A percentile compares a stretch with the other conserved stretches of the same genome.
Evolutionary conservation across 2,888 invertebrate species (phyloP).

Genomic region (Xiphydria camelus): DNA sequence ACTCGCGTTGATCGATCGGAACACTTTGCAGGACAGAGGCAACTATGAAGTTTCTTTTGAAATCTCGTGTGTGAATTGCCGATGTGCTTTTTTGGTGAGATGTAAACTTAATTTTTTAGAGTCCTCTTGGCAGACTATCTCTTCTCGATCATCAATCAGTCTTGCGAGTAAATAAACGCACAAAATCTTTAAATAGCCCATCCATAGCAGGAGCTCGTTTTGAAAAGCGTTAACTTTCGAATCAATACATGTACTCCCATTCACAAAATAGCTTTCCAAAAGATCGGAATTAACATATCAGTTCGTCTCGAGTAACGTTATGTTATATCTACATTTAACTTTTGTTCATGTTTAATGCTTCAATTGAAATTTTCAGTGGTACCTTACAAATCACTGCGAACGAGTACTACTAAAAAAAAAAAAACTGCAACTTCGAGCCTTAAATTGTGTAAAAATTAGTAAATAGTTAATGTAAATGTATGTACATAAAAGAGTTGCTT

Average conservation of each 20-base stretch:
- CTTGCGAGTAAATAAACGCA: conserved; percentile 30
- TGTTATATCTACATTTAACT: no score
- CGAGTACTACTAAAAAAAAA: conserved; percentile 22
- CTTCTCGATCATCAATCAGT: conserved; percentile 23
- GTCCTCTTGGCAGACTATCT: conserved; percentile 23
- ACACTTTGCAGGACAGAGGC: no score
- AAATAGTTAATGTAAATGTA: conserved; percentile 36
- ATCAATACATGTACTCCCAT: no score
- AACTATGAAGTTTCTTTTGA: no score
- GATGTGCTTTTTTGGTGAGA: no score
- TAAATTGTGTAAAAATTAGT: conserved; percentile 29
- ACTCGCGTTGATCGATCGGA: no score
- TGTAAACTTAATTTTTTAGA: conserved; percentile 19
- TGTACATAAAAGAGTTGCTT: conserved; percentile 42
- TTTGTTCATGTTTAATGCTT: no score
- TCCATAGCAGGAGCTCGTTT: conserved; percentile 45
- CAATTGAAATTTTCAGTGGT: no score
- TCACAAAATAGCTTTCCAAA: conserved; percentile 19
- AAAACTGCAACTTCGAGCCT: conserved; percentile 26
- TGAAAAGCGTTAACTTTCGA: conserved; percentile 22
- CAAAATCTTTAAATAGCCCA: conserved; percentile 45
- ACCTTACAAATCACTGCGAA: conserved; percentile 11
- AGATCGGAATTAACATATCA: conserved; percentile 24
- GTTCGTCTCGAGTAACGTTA: conserved; percentile 19
- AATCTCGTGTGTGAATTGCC: neutral